Percentiles rank a stretch among this genome's conserved stretches.
These are phyloP conservation scores for Aspidapion aeneum DNA, from an alignment of 2,888 invertebrate species.

Conservation along the genomic window DNA sequence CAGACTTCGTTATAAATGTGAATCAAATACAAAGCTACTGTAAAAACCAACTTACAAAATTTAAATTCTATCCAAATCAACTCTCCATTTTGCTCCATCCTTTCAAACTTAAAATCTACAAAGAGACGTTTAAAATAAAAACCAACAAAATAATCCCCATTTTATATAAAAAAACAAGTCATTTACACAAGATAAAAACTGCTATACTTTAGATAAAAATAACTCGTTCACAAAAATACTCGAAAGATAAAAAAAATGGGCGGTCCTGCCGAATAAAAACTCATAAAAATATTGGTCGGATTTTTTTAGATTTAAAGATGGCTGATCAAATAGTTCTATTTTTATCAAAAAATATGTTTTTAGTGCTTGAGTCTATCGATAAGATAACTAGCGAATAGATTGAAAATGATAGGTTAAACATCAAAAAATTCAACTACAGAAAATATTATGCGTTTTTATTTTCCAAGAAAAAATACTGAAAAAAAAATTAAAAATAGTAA, in stretches of 20 bases:
- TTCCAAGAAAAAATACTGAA: too few relatives aligned
- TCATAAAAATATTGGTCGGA: slow-evolving; percentile 22
- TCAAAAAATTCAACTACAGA: too few relatives aligned
- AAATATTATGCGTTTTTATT: too few relatives aligned
- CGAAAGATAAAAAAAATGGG: slow-evolving; percentile 20
- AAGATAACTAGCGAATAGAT: not conserved
- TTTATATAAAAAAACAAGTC: not conserved
- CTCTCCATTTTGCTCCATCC: too few relatives aligned
- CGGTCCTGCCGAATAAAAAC: slow-evolving; percentile 18
- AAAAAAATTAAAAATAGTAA: too few relatives aligned
- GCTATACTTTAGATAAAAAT: slow-evolving; percentile 11
- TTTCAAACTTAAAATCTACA: too few relatives aligned
- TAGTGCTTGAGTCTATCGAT: not conserved
- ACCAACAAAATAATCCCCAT: not conserved
- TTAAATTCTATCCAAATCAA: too few relatives aligned
- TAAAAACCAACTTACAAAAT: too few relatives aligned
- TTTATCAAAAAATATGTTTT: slow-evolving; percentile 42
- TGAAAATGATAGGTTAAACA: not conserved
- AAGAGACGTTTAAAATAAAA: too few relatives aligned
- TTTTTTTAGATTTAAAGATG: slow-evolving; percentile 40
- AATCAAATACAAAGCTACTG: too few relatives aligned
- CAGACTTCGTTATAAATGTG: too few relatives aligned
- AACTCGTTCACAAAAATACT: slow-evolving; percentile 4
- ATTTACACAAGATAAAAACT: not conserved
- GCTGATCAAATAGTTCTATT: slow-evolving; percentile 48